Evolutionary conservation across 2,888 invertebrate genomes (phyloP).

Genomic region (Ecliptopera silaceata): DNA sequence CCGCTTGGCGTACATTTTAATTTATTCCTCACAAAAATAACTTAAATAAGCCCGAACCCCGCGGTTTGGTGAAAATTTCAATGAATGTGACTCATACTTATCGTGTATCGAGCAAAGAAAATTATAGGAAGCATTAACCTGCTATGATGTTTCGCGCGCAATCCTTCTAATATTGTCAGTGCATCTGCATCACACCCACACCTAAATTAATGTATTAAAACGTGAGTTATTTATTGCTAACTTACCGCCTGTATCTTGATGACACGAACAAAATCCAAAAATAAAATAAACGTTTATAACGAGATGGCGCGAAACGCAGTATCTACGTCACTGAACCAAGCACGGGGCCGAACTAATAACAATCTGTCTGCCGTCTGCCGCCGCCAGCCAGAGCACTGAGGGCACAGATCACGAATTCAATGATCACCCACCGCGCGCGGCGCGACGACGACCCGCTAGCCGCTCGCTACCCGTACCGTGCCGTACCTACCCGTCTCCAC

Average conservation of each 20-base stretch:
- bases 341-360: slow-evolving; percentile 7
- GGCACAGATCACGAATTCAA: slow-evolving; percentile 15
- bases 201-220: background rate
- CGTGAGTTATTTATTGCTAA: background rate
- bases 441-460: background rate
- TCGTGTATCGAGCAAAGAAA: background rate
- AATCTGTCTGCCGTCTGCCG: background rate
- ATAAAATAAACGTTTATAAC: slow-evolving; percentile 24
- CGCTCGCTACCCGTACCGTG: background rate
- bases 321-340: slow-evolving; percentile 27
- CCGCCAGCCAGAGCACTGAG: background rate
- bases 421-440: slow-evolving; percentile 3
- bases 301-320: slow-evolving; percentile 36
- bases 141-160: background rate
- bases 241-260: slow-evolving; percentile 26
- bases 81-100: background rate
- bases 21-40: too few species aligned
- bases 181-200: too few species aligned
- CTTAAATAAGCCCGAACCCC: too few species aligned
- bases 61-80: too few species aligned
- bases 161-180: background rate
- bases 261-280: slow-evolving; percentile 32
- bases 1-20: too few species aligned
- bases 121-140: background rate
- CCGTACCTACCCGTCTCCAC: background rate